Conservation (phyloP, 1,140 invertebrate genomes). For the Brachionus calyciflorus region DNA sequence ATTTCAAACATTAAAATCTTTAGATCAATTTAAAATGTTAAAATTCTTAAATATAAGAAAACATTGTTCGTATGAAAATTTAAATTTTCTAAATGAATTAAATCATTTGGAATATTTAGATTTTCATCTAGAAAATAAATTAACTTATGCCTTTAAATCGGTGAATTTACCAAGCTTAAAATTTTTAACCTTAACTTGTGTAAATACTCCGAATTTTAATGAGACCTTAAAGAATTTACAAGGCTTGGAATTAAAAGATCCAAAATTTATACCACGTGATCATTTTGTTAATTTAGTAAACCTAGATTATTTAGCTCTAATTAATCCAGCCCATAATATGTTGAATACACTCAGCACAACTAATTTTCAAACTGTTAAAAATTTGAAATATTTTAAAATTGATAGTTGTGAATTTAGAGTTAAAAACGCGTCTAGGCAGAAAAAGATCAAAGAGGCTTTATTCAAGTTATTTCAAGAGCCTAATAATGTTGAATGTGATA, state of each 20-base stretch:
- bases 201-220: background rate
- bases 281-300: background rate
- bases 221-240: background rate
- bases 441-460: background rate
- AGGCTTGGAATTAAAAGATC: conserved; percentile 10
- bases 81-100: background rate
- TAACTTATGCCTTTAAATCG: background rate
- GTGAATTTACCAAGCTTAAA: background rate
- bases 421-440: background rate
- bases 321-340: background rate
- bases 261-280: background rate
- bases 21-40: background rate
- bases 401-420: background rate
- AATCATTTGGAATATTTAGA: background rate
- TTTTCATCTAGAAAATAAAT: background rate
- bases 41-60: conserved; percentile 1
- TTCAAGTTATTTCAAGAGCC: background rate
- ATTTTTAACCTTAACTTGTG: background rate
- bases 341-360: background rate
- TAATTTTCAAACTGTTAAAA: background rate
- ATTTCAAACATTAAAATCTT: background rate
- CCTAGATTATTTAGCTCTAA: conserved; percentile 6
- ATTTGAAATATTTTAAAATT: conserved; percentile 1
- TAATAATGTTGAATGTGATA: background rate
- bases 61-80: background rate